phyloP scores from a whole-genome alignment of 2,797 vertebrate genomes.

The Molossus molossus region DNA sequence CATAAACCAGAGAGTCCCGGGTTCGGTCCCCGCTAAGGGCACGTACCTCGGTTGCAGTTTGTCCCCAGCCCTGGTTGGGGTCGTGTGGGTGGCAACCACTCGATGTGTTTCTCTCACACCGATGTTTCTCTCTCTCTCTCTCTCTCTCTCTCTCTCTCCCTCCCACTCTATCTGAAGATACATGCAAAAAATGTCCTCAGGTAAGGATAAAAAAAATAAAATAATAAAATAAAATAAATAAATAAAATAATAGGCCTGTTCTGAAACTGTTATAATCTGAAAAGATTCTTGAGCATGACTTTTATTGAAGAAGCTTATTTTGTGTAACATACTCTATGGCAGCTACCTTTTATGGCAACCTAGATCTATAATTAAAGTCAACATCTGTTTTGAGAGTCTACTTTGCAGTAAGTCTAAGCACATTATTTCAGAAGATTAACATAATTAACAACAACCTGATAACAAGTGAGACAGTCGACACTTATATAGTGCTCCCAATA shows the following conservation, averaged over 20 bases:
- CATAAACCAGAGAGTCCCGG: too few species aligned
- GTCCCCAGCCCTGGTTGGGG: too few species aligned
- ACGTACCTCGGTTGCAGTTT: too few species aligned
- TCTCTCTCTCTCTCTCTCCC: too few species aligned
- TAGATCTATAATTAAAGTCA: not conserved
- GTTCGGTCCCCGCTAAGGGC: too few species aligned
- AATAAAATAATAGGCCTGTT: not conserved
- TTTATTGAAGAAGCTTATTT: slow-evolving; percentile 10
- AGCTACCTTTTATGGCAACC: not conserved
- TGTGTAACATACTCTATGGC: not conserved
- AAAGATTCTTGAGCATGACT: not conserved
- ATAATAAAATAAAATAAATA: too few species aligned
- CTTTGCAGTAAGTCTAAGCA: not conserved
- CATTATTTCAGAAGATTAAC: not conserved
- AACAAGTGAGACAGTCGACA: not conserved
- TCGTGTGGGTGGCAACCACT: too few species aligned
- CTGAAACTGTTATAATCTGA: not conserved
- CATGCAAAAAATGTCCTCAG: too few species aligned
- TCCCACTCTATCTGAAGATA: too few species aligned
- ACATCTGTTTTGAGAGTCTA: not conserved
- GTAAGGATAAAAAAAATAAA: too few species aligned
- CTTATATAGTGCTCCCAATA: not conserved
- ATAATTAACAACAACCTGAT: not conserved
- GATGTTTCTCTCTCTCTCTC: too few species aligned
- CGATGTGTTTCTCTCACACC: too few species aligned